A percentile compares a stretch with the other conserved stretches of the same genome.
Evolutionary conservation across 2,888 invertebrate genomes (phyloP).

Genomic region (Diogma glabrata): DNA sequence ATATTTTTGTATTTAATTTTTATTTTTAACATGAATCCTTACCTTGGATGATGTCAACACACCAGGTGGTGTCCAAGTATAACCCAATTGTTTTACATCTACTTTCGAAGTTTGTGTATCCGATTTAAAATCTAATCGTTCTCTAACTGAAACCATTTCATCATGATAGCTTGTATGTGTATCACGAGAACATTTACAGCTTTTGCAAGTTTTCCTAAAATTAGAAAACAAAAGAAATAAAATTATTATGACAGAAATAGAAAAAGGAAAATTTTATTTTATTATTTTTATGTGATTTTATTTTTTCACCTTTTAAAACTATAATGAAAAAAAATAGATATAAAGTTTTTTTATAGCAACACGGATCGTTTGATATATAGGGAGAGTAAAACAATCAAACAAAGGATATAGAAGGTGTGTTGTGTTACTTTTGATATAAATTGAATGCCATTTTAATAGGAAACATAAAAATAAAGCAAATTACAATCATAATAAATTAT

Average conservation of each 20-base stretch:
- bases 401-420: no score
- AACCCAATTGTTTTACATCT: conserved; percentile 52
- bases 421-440: no score
- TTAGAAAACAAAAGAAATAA: conserved; percentile 19
- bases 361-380: no score
- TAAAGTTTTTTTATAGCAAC: no score
- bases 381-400: no score
- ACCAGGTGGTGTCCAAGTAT: conserved; percentile 53
- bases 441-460: no score
- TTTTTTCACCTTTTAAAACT: background rate
- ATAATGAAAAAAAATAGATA: conserved; percentile 9
- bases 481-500: no score
- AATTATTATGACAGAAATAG: no score
- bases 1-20: no score
- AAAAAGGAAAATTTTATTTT: conserved; percentile 1
- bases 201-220: conserved; percentile 83
- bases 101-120: conserved; percentile 43
- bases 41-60: conserved; percentile 33
- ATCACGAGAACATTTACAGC: conserved; percentile 85
- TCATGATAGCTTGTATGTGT: conserved; percentile 83
- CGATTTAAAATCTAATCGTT: conserved; percentile 52
- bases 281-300: background rate
- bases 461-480: no score
- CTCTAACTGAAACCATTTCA: conserved; percentile 68
- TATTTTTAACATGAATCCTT: no score